Base-by-base conservation (phyloP, 2,113 vertebrate genomes). In the Regulus satrapa region DNA sequence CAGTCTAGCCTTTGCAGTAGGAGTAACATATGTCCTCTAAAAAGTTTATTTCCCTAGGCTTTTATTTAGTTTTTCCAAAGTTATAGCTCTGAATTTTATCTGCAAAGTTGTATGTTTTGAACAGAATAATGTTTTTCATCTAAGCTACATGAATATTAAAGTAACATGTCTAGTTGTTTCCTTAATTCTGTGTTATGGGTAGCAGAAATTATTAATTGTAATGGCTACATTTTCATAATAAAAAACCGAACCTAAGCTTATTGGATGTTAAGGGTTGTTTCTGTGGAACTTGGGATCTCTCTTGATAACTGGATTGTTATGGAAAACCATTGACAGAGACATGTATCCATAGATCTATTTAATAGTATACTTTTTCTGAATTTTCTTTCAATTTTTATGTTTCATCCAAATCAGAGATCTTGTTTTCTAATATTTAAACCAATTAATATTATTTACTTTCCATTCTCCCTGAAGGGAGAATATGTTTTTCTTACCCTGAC, bases 241-340 rank as follows among this genome's bases (percentile, higher is more conserved):
- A 52, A 38, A 7, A 26, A 40, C 17, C 8, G 5, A 59, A 5
- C 2, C 19, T n/a, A n/a, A n/a, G n/a, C 9, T 93, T 80, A 29
- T 3, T 7, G 28, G 31, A 24, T 0, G 0, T 55, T 25, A 43
- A 66, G 31, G 1, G 2, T 61, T 69, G 21, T 56, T 76, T 51
- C 48, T 66, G 12, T 61, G 41, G 51, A 74, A 29, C 12, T 31
- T 80, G 2, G 1, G 64, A 9, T 63, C 28, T 88, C 0, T 59
- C 12, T 38, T 62, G 10, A 24, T 74, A 45, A 43, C 13, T 45
- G 19, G 46, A 18, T 73, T 64, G 17, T 34, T 77, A n/a, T 31
- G 23, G 18, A 66, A 88, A 81, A 74, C 7, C 0, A 1, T 3
- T 49, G 34, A 67, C 8, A 32, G 15, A 26, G 8, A 79, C 85